Evolutionary conservation across 2,797 vertebrate genomes (phyloP).

Genomic region (Rhabdophis nuchalis): DNA sequence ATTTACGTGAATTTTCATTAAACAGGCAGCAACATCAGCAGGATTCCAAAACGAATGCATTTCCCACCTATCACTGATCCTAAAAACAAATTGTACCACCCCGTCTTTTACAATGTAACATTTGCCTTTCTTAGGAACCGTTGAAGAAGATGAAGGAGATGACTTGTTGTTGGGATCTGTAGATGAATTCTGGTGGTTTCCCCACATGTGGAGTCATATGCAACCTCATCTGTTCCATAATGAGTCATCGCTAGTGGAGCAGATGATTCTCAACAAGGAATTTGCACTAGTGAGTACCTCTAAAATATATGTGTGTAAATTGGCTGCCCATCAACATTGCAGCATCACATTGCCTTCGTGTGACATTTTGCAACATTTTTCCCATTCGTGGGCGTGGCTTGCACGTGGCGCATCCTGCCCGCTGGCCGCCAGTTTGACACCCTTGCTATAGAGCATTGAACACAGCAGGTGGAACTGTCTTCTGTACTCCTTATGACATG

Average conservation of each 20-base stretch:
- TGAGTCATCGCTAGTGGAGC: conserved; percentile 88
- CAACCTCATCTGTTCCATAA: conserved; percentile 98
- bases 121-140: conserved; percentile 71
- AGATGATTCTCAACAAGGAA: conserved; percentile 97
- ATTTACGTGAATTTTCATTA: not conserved
- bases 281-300: conserved; percentile 86
- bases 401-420: accelerated
- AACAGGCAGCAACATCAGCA: not conserved
- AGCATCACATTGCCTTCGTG: too few relatives aligned
- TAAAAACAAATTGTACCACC: not conserved
- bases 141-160: conserved; percentile 90
- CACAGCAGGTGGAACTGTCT: not conserved
- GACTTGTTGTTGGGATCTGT: conserved; percentile 87
- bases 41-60: not conserved
- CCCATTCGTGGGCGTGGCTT: too few relatives aligned
- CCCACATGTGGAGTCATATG: conserved; percentile 99
- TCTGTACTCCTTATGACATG: not conserved
- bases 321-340: not conserved
- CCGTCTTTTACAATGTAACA: not conserved
- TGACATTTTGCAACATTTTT: too few relatives aligned
- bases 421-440: too few relatives aligned
- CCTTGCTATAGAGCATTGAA: not conserved
- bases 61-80: not conserved
- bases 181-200: conserved; percentile 98
- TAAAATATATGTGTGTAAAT: not conserved